Evolutionary conservation across 2,113 vertebrate genomes (phyloP), one percentile per base, ranked within the genome.

Genomic region (Oceanodroma tethys): DNA sequence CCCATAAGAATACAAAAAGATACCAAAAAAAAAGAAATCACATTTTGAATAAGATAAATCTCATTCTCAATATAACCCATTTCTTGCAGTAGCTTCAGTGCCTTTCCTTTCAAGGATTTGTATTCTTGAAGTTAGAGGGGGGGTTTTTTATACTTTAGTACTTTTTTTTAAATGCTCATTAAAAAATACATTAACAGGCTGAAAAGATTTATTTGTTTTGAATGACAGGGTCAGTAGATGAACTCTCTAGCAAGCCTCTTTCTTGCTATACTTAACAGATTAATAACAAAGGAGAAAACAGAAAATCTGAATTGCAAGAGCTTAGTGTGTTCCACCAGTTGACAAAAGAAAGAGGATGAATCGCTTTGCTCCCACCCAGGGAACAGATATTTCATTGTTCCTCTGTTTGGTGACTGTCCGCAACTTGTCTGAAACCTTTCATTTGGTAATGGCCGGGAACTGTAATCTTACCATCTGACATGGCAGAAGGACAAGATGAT

Each of bases 381-480:
- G 97, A 97, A 97, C 96, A 96, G 91, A 96, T 65, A 92, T 89
- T 81, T 36, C 83, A 80, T 96, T 97, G 95, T 97, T 93, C 52
- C 56, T 78, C 74, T 56, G 50, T 78, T 91, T 84, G 71, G 86
- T 89, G 72, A 58, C 70, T 73, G 74, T 70, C 72, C 60, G 1
- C 32, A 81, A 36, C 59, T 56, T 76, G 60, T 38, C 68, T 94
- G 91, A 93, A 94, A 92, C 75, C 76, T 92, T 94, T 92, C 95
- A 84, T 88, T 91, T 66, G 62, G 91, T 50, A 88, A 83, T 60
- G 71, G 88, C 85, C 85, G 6, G 75, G 96, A 81, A 36, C 85
- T 94, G 95, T 97, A 97, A 97, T 95, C 95, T 93, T 87, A 96
- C 75, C 95, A 97, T 93, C 93, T 88, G 90, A 94, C 93, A 95